Conservation (phyloP, 2,113 vertebrate genomes). For the Ceratotherium simum region DNA sequence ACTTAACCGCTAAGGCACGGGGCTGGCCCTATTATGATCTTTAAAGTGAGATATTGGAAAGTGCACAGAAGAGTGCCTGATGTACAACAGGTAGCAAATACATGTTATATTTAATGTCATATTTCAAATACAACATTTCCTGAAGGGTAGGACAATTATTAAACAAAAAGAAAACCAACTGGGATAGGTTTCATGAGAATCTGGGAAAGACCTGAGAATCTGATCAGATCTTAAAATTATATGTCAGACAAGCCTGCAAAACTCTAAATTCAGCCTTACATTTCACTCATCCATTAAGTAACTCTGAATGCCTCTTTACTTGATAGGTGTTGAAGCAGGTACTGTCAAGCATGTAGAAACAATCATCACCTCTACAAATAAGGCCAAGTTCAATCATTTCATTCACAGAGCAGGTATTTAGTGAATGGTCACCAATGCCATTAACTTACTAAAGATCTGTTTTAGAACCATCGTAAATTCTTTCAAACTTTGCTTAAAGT, state of each 20-base stretch:
- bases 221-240: constrained; percentile 1
- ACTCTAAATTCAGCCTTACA: background rate
- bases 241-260: background rate
- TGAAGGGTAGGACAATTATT: background rate
- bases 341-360: background rate
- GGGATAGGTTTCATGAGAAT: background rate
- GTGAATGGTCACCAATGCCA: background rate
- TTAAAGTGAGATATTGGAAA: background rate
- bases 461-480: constrained; percentile 12
- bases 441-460: background rate
- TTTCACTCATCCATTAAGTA: constrained; percentile 23
- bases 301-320: background rate
- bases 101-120: background rate
- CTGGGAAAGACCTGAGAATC: background rate
- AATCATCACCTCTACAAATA: background rate
- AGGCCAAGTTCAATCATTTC: constrained; percentile 9
- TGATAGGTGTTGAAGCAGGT: background rate
- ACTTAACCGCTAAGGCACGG: no score
- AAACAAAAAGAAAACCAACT: constrained; percentile 36
- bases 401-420: constrained; percentile 30
- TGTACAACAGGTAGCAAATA: background rate
- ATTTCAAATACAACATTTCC: constrained; percentile 30
- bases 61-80: background rate
- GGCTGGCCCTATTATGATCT: background rate
- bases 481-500: constrained; percentile 32